These are phyloP conservation scores for Linnaemya vulpina DNA, from an alignment of 2,888 invertebrate species.

Conservation along the genomic window DNA sequence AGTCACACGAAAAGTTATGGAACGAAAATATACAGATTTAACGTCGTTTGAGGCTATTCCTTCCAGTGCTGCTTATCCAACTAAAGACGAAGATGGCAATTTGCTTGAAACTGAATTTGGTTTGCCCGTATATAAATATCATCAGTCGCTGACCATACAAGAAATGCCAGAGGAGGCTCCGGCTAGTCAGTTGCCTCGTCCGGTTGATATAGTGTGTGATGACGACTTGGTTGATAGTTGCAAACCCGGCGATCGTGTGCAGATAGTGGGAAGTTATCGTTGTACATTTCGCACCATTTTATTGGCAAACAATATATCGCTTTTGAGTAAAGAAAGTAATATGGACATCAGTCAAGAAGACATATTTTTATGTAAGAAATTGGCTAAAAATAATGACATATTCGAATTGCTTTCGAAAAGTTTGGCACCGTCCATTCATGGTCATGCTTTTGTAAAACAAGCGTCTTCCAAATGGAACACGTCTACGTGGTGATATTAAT, in stretches of 20 bases:
- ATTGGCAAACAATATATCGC: conserved; percentile 95
- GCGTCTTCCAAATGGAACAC: conserved; percentile 96
- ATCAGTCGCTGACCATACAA: conserved; percentile 98
- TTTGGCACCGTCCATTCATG: conserved; percentile 98
- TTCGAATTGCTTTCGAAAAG: conserved; percentile 96
- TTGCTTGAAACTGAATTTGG: conserved; percentile 98
- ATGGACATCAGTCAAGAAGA: conserved; percentile 92
- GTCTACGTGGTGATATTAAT: conserved; percentile 95
- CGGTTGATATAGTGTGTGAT: conserved; percentile 97
- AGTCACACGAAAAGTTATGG: conserved; percentile 94
- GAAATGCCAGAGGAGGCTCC: conserved; percentile 99
- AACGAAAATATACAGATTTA: conserved; percentile 96
- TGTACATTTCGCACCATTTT: conserved; percentile 96
- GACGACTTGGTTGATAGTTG: conserved; percentile 97
- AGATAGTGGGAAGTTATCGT: conserved; percentile 96
- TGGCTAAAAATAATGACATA: conserved; percentile 90
- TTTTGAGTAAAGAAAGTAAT: conserved; percentile 93
- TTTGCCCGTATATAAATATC: conserved; percentile 96
- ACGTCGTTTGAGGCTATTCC: conserved; percentile 98
- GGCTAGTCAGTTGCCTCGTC: conserved; percentile 96
- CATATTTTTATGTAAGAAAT: conserved; percentile 92
- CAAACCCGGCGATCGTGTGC: conserved; percentile 98
- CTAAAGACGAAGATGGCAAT: conserved; percentile 99
- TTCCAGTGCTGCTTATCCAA: conserved; percentile 93
- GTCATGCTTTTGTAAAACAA: conserved; percentile 97